Percentiles rank a stretch among this genome's conserved stretches.
Evolutionary conservation across 2,797 vertebrate genomes (phyloP).

Genomic region (Coluber constrictor): DNA sequence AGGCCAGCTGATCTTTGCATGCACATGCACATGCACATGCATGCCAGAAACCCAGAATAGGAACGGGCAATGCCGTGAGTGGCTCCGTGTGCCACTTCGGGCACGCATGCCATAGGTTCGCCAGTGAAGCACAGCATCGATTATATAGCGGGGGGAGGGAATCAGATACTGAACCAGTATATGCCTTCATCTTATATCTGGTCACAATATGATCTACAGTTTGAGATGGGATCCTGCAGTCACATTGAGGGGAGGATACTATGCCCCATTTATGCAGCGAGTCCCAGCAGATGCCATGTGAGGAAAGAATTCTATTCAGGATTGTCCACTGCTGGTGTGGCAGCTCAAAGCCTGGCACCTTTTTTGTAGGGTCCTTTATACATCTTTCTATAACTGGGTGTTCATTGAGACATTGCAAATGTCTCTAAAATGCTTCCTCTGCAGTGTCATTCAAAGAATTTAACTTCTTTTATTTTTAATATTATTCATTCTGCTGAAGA

Average conservation of each 20-base stretch:
- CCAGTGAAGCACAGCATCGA: too few species aligned
- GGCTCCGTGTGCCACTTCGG: too few species aligned
- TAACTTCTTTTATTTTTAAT: not conserved
- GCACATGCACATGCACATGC: too few species aligned
- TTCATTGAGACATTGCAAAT: not conserved
- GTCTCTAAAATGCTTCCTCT: not conserved
- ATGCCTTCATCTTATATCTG: not conserved
- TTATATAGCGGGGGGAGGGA: not conserved
- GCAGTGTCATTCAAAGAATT: not conserved
- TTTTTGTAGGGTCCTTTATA: not conserved
- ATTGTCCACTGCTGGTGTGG: not conserved
- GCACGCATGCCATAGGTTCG: too few species aligned
- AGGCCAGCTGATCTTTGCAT: too few species aligned
- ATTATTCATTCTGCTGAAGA: not conserved
- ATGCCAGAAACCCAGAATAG: too few species aligned
- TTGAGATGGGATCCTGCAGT: not conserved
- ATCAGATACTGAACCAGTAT: not conserved
- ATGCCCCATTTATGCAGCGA: not conserved
- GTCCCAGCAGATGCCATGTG: not conserved
- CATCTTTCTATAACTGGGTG: not conserved
- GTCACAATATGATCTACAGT: not conserved
- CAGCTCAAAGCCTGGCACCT: not conserved
- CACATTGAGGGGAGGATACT: not conserved
- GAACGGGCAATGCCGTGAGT: too few species aligned
- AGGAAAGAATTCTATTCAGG: not conserved